Evolutionary conservation across 2,888 invertebrate genomes (phyloP).

Genomic region (Cryptosula pallasiana): DNA sequence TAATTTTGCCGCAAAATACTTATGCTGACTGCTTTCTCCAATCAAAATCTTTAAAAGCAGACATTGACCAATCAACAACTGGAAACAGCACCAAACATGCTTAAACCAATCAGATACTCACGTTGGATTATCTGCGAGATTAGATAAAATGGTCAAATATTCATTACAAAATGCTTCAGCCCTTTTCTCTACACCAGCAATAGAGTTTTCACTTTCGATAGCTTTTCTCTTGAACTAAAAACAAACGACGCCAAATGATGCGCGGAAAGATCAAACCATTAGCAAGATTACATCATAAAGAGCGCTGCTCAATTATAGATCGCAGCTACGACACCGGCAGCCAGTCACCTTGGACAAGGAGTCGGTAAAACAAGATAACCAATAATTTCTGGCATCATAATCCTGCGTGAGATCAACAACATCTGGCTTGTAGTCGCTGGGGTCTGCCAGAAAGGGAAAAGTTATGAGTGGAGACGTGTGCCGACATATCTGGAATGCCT

Average conservation of each 20-base stretch:
- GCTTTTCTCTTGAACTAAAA: slow-evolving; percentile 71
- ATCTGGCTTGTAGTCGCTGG: slow-evolving; percentile 79
- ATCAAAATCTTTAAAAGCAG: too few species aligned
- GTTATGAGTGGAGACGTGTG: slow-evolving; percentile 60
- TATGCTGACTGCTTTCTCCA: too few species aligned
- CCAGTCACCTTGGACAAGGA: slow-evolving; percentile 65
- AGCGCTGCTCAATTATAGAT: background rate
- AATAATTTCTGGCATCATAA: slow-evolving; percentile 76
- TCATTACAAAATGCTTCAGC: slow-evolving; percentile 77
- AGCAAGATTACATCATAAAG: background rate
- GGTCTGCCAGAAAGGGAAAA: slow-evolving; percentile 73
- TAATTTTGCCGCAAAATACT: too few species aligned
- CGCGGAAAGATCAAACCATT: background rate
- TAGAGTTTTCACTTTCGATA: slow-evolving; percentile 62
- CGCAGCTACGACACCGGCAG: background rate
- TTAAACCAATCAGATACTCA: slow-evolving; percentile 62
- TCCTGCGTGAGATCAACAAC: slow-evolving; percentile 83
- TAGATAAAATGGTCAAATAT: slow-evolving; percentile 72
- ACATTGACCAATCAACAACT: too few species aligned
- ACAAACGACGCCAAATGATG: background rate
- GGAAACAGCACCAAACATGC: too few species aligned
- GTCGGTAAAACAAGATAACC: slow-evolving; percentile 82
- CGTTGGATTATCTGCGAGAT: slow-evolving; percentile 73
- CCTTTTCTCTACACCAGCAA: slow-evolving; percentile 66
- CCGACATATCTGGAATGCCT: slow-evolving; percentile 60